phyloP scores from a whole-genome alignment of 2,113 vertebrate species.

The Daboia siamensis region DNA sequence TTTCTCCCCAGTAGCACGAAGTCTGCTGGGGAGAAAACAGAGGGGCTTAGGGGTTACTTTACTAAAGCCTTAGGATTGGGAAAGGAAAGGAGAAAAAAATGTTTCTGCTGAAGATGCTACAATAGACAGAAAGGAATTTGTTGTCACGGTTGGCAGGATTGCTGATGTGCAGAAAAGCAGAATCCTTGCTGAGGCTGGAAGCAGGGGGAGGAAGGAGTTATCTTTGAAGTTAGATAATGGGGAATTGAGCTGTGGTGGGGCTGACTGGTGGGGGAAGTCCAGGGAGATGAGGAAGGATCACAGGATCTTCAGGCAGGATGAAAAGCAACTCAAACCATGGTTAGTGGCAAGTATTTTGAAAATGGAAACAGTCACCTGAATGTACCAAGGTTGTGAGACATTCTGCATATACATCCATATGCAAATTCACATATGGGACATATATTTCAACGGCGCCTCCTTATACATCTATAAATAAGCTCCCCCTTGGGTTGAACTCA shows the following conservation, averaged over 20 bases:
- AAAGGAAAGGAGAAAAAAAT: conserved; percentile 46
- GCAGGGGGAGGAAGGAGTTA: conserved; percentile 47
- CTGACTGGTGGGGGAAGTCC: conserved; percentile 25
- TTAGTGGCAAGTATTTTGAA: background rate
- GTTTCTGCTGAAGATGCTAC: conserved; percentile 47
- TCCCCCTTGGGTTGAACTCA: background rate
- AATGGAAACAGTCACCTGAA: background rate
- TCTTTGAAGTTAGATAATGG: conserved; percentile 58
- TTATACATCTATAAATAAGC: background rate
- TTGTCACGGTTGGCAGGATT: conserved; percentile 34
- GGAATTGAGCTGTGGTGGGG: conserved; percentile 49
- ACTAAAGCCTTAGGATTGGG: conserved; percentile 49
- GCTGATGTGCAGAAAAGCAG: conserved; percentile 56
- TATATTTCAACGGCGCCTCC: accelerated
- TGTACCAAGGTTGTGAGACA: background rate
- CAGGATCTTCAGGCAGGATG: conserved; percentile 1
- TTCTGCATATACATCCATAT: background rate
- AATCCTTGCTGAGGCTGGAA: conserved; percentile 45
- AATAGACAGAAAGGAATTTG: conserved; percentile 51
- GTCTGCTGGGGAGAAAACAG: background rate
- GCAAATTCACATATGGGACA: accelerated
- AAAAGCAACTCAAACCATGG: background rate
- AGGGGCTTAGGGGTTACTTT: conserved; percentile 39
- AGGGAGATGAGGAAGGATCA: conserved; percentile 46
- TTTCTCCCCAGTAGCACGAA: conserved; percentile 28